Conservation (phyloP, 2,888 invertebrate species). For the Ectemnius continuus region DNA sequence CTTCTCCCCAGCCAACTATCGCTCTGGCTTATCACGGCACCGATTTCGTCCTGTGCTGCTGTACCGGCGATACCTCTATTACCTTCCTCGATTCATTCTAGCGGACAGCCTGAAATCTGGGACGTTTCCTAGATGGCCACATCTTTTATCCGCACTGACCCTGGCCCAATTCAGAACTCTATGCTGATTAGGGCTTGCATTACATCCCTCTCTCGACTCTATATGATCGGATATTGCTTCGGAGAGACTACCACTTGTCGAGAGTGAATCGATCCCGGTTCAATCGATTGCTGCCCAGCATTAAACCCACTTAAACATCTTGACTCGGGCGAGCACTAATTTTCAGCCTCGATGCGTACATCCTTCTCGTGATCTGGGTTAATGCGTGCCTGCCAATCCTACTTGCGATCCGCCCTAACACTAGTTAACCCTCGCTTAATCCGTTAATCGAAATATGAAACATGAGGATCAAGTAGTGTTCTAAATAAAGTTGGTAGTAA, state of each 20-base stretch:
- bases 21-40: not conserved
- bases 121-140: constrained; percentile 24
- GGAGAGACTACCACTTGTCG: too few species aligned
- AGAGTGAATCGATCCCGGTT: too few species aligned
- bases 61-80: too few species aligned
- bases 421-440: constrained; percentile 36
- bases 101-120: constrained; percentile 25
- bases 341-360: constrained; percentile 34
- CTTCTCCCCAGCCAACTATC: not conserved
- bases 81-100: too few species aligned
- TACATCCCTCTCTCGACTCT: constrained; percentile 5
- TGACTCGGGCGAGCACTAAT: constrained; percentile 32
- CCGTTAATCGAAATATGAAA: constrained; percentile 37
- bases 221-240: constrained; percentile 26
- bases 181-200: constrained; percentile 38
- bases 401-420: constrained; percentile 41
- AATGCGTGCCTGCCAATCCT: constrained; percentile 44
- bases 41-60: too few species aligned
- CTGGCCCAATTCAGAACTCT: constrained; percentile 45
- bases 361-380: constrained; percentile 24
- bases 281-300: too few species aligned
- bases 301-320: too few species aligned
- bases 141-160: constrained; percentile 53
- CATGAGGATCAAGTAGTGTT: not conserved
- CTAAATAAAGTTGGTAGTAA: too few species aligned